Percentiles rank a stretch among this genome's conserved stretches.
Evolutionary conservation across 2,113 vertebrate genomes (phyloP).

Genomic region (Polyodon spathula): DNA sequence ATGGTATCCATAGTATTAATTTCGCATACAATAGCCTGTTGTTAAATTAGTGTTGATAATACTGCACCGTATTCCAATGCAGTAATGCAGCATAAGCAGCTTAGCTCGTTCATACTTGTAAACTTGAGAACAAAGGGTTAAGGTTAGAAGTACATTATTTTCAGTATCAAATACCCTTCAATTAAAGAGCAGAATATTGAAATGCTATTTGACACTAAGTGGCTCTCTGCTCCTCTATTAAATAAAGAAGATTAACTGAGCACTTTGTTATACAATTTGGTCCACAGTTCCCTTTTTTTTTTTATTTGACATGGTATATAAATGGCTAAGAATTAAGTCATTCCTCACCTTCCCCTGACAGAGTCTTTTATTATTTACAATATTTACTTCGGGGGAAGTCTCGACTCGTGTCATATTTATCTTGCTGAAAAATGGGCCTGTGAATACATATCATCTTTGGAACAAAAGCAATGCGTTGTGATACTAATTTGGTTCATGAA

Average conservation of each 20-base stretch:
- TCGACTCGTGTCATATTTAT: slow-evolving; percentile 67
- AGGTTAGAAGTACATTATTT: slow-evolving; percentile 21
- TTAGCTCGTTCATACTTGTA: slow-evolving; percentile 28
- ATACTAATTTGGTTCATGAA: slow-evolving; percentile 89
- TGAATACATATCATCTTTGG: slow-evolving; percentile 72
- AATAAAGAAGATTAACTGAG: slow-evolving; percentile 53
- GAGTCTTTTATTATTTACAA: slow-evolving; percentile 76
- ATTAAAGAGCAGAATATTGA: slow-evolving; percentile 38
- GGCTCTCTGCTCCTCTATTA: slow-evolving; percentile 38
- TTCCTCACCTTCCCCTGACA: slow-evolving; percentile 78
- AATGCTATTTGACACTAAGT: slow-evolving; percentile 40
- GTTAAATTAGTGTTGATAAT: too few species aligned
- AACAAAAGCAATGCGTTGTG: slow-evolving; percentile 75
- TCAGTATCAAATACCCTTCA: slow-evolving; percentile 22
- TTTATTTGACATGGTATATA: slow-evolving; percentile 54
- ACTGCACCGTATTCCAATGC: background rate
- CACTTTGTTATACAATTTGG: slow-evolving; percentile 56
- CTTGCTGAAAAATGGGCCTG: slow-evolving; percentile 70
- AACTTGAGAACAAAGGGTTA: slow-evolving; percentile 22
- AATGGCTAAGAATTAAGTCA: slow-evolving; percentile 72
- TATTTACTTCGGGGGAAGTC: slow-evolving; percentile 75
- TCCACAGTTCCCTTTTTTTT: slow-evolving; percentile 38
- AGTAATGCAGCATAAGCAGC: slow-evolving; percentile 7
- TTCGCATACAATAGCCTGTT: too few species aligned
- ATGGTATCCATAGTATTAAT: too few species aligned